Percentiles rank a stretch among this genome's conserved stretches.
phyloP scores from a whole-genome alignment of 2,797 vertebrate genomes.

The Smutsia temminckii region DNA sequence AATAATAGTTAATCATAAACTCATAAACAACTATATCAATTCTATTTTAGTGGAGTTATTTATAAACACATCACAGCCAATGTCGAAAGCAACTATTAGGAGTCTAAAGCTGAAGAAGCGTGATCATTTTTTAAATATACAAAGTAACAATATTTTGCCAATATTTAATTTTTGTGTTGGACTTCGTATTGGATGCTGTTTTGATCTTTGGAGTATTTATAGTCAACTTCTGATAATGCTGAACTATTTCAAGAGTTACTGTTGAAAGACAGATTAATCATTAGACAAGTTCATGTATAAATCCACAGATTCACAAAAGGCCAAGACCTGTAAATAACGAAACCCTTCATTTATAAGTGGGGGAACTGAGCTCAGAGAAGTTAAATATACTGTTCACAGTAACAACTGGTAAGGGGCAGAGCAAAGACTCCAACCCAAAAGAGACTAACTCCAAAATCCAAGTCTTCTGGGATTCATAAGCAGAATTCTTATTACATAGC shows the following conservation, averaged over 20 bases:
- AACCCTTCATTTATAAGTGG: background rate
- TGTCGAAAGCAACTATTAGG: background rate
- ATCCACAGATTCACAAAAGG: background rate
- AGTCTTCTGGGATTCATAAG: background rate
- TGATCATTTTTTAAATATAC: background rate
- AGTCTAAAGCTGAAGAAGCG: background rate
- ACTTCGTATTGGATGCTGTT: background rate
- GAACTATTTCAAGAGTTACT: slow-evolving; percentile 9
- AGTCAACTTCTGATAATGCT: background rate
- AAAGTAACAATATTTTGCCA: slow-evolving; percentile 20
- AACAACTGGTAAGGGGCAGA: background rate
- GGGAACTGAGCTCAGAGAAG: background rate
- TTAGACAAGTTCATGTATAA: background rate
- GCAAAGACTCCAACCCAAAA: background rate
- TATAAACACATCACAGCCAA: background rate
- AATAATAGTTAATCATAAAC: background rate
- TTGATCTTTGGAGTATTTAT: background rate
- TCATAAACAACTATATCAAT: background rate
- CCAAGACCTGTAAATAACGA: background rate
- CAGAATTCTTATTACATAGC: background rate
- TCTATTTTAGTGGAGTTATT: background rate
- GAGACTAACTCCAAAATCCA: background rate
- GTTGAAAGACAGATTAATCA: background rate
- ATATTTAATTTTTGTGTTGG: background rate
- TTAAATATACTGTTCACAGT: background rate